These are phyloP conservation scores for Ophioninae sp. DNA, from an alignment of 2,888 invertebrate species.

Conservation along the genomic window DNA sequence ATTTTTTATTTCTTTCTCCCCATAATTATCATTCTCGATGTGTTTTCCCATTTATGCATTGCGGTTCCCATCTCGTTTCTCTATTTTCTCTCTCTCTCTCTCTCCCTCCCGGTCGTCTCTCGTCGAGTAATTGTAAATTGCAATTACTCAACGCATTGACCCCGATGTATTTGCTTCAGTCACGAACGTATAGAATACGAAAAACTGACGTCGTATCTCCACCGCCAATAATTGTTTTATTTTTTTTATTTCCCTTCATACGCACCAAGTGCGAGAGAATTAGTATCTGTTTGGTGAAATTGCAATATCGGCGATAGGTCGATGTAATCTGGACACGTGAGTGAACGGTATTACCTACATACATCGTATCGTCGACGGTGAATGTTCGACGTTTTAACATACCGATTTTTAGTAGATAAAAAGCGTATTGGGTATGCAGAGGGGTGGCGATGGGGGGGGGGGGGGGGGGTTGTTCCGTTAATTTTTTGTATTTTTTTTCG, in stretches of 20 bases:
- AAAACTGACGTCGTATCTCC: conserved; percentile 12
- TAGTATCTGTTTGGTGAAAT: conserved; percentile 54
- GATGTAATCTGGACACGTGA: conserved; percentile 33
- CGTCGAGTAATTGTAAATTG: conserved; percentile 20
- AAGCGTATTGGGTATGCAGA: background rate
- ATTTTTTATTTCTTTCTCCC: background rate
- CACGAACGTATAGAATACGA: conserved; percentile 38
- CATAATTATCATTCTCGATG: background rate
- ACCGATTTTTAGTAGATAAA: conserved; percentile 19
- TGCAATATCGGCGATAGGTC: conserved; percentile 52
- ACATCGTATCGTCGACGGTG: conserved; percentile 22
- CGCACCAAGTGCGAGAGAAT: conserved; percentile 28
- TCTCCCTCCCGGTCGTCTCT: too few relatives aligned
- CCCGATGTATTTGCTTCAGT: conserved; percentile 45
- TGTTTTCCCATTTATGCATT: too few relatives aligned
- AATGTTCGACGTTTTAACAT: conserved; percentile 23
- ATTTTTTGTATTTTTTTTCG: conserved; percentile 49
- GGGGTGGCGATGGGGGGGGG: background rate
- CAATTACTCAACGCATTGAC: conserved; percentile 53
- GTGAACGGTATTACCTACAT: conserved; percentile 48
- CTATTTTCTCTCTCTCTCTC: too few relatives aligned
- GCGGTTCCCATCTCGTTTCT: background rate
- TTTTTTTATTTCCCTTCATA: conserved; percentile 11
- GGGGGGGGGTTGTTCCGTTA: conserved; percentile 14
- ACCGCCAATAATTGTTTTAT: conserved; percentile 26